A percentile compares a stretch with the other conserved stretches of the same genome.
Evolutionary conservation across 1,140 invertebrate species (phyloP).

Genomic region (Conus betulinus): DNA sequence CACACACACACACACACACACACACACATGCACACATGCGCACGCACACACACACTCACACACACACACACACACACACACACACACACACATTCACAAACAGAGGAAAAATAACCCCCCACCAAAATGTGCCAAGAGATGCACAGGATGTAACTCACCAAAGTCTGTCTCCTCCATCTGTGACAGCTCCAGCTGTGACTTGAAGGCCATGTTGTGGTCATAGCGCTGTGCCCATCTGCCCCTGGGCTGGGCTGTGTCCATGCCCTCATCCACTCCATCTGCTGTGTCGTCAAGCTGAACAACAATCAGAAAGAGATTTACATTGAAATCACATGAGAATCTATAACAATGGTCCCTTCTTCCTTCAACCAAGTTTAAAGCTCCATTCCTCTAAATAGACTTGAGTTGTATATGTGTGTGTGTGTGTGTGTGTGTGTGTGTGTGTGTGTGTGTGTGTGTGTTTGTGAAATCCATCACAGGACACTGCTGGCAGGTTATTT

Average conservation of each 20-base stretch:
- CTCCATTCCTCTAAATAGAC: no score
- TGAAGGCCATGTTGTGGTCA: conserved; percentile 81
- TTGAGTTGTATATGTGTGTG: no score
- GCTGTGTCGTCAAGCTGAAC: conserved; percentile 38
- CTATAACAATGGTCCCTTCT: not conserved
- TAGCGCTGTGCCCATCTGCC: conserved; percentile 90
- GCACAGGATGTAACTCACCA: conserved; percentile 18
- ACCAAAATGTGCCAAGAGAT: no score
- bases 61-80: not conserved
- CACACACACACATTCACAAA: not conserved
- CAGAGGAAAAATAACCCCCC: no score
- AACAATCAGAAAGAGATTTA: not conserved
- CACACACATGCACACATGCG: no score
- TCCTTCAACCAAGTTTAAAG: no score
- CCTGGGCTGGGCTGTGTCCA: conserved; percentile 81
- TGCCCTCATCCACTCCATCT: conserved; percentile 49
- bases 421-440: no score
- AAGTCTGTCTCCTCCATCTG: conserved; percentile 41
- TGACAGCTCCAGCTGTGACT: conserved; percentile 80
- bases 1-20: not conserved
- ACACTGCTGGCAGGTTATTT: no score
- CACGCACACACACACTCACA: not conserved
- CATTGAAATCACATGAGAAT: not conserved
- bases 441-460: no score
- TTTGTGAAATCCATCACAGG: no score